Evolutionary conservation across 1,140 invertebrate genomes (phyloP), one percentile per base, ranked within the genome.

Genomic region (Centruroides vittatus): DNA sequence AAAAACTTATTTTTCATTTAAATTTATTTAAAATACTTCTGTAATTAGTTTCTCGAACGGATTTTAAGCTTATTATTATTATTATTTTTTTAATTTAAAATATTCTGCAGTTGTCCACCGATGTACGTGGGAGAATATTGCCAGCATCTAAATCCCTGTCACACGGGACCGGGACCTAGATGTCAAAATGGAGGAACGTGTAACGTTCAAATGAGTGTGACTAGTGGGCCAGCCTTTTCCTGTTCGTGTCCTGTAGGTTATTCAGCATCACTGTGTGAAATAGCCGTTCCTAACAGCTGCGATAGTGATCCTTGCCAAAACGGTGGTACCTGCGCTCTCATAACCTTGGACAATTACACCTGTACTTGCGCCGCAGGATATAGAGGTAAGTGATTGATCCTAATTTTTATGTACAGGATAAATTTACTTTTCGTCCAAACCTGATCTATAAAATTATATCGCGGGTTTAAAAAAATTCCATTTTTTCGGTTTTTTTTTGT

Each of bases 101-200:
- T 23, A 23, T 75, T 75, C 88, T 81, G 58, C 84, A 96, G 93
- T 70, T 98, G 93, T 74, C 88, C 89, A 60, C 82, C 86, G 23
- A 82, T 85, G 71, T 93, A 85, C 76, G 88, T 93, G 51, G 93
- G 93, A 65, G 89, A 94, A 73, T 95, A 90, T 76, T 98, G 93
- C 71, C 87, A 96, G 71, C 83, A 92, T 72, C 78, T 82, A 62
- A 95, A 96, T 76, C 93, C 93, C 1, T 98, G 93, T 73, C 82
- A 88, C 69, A 90, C 87, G 55, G 88, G 84, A 5, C 81, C 82
- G 0, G 82, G 80, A 35, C 78, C 81, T 9, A 81, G 88, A 52
- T 96, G 93, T 72, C 78, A 84, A 57, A 90, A 96, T 74, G 90
- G 89, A 5, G 93, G 86, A 23, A 92, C 84, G 48, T 97, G 93